Conservation (phyloP, 2,888 invertebrate species). For the Tuberolachnus salignus region DNA sequence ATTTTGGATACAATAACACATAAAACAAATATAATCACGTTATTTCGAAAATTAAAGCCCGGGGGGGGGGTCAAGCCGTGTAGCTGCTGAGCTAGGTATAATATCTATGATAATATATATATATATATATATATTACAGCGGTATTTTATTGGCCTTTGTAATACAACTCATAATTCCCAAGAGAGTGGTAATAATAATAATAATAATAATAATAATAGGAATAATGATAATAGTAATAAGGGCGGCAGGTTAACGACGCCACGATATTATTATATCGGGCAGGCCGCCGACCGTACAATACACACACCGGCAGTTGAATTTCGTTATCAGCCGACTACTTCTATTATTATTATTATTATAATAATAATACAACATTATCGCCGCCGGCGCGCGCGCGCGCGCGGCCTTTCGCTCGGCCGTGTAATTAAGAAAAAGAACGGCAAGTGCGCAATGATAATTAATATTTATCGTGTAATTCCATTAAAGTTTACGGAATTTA, state of each 20-base stretch:
- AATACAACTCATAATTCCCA: conserved; percentile 43
- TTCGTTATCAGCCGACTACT: conserved; percentile 45
- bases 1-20: neutral
- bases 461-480: conserved; percentile 55
- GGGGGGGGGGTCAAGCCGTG: no score
- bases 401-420: no score
- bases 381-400: conserved; percentile 34
- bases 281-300: no score
- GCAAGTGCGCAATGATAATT: conserved; percentile 47
- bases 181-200: conserved; percentile 30
- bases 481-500: conserved; percentile 53
- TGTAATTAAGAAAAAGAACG: conserved; percentile 56
- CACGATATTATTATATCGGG: neutral
- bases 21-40: neutral
- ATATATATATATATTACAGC: conserved; percentile 20
- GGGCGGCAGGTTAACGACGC: conserved; percentile 46
- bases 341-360: no score
- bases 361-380: conserved; percentile 52
- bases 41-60: neutral
- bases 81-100: conserved; percentile 5
- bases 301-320: conserved; percentile 22
- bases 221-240: conserved; percentile 15
- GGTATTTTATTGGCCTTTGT: conserved; percentile 23
- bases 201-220: conserved; percentile 45
- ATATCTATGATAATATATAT: no score